Percentiles rank a stretch among this genome's conserved stretches.
Evolutionary conservation across 2,888 invertebrate genomes (phyloP).

Genomic region (Phyllotreta striolata): DNA sequence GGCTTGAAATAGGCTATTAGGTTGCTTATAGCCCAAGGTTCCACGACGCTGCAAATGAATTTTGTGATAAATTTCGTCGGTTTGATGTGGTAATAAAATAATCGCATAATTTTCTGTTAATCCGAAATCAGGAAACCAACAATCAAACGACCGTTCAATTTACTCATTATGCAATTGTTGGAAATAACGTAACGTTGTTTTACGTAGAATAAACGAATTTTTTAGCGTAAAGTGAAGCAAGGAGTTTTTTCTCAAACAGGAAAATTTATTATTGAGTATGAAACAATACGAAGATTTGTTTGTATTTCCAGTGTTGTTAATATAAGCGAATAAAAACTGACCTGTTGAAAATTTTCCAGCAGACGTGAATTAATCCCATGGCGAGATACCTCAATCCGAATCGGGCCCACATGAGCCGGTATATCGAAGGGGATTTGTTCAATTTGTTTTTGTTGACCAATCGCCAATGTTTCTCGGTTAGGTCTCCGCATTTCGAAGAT

Average conservation of each 20-base stretch:
- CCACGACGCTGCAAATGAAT: conserved; percentile 46
- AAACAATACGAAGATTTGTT: no score
- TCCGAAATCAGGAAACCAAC: conserved; percentile 21
- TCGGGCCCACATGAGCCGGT: conserved; percentile 38
- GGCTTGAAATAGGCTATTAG: conserved; percentile 73
- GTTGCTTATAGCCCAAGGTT: conserved; percentile 70
- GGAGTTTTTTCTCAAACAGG: no score
- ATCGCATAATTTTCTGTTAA: not conserved
- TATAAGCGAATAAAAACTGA: conserved; percentile 24
- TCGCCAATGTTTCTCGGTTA: conserved; percentile 53
- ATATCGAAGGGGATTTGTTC: conserved; percentile 38
- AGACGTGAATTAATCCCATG: conserved; percentile 35
- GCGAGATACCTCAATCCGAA: conserved; percentile 41
- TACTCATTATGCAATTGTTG: conserved; percentile 25
- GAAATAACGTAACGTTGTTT: not conserved
- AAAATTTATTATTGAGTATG: no score
- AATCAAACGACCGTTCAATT: conserved; percentile 20
- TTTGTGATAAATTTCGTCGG: not conserved
- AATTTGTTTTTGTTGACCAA: conserved; percentile 27
- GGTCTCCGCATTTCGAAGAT: conserved; percentile 44
- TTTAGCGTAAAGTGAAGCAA: no score
- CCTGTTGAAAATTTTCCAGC: conserved; percentile 40
- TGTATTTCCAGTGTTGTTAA: no score
- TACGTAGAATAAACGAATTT: no score
- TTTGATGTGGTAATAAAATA: no score